Base-by-base conservation (phyloP, 1,140 invertebrate species). In the Brachionus calyciflorus region DNA sequence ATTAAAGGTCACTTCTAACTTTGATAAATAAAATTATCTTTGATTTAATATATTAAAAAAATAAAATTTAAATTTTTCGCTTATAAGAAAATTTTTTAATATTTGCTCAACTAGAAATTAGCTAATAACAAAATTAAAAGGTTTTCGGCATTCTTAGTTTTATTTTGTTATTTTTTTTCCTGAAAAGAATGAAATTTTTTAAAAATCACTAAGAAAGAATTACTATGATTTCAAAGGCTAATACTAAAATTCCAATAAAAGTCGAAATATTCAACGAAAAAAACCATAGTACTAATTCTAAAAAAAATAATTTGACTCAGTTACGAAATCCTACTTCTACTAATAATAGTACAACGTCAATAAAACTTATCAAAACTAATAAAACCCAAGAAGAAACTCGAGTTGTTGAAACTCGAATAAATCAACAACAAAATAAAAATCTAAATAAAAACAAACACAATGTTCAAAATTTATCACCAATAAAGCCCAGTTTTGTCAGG, bases 391-490 rank as follows among this genome's bases (percentile, higher is more conserved):
- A 60, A 37, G 55, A 60, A 37, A 60, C 55, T 30, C 53, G n/a
- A n/a, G n/a, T n/a, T n/a, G n/a, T n/a, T n/a, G n/a, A n/a, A n/a
- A n/a, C n/a, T n/a, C n/a, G 53, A 26, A 55, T 55, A 30, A 55
- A 55, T 55, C 19, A 55, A 55, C 19, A 55, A 55, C 28, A 28
- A 55, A 55, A 4, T 10, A 28, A 60, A 60, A 60, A 60, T 2
- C 28, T 33, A 9, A 37, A 37, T 37, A 37, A 9, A 37, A 37
- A 37, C 33, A 73, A 73, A 40, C 7, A 73, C 30, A 73, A 73
- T 73, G 69, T 55, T 28, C 69, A 49, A 55, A 55, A 49, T 40
- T 53, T 73, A 55, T 73, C 69, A 12, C 69, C 69, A 55, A 73
- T 73, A 37, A 73, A 73, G 28, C 69, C 69, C 7, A 37, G 28